These are phyloP conservation scores for Mylabris phalerata DNA, from an alignment of 1,140 invertebrate genomes.

Conservation along the genomic window DNA sequence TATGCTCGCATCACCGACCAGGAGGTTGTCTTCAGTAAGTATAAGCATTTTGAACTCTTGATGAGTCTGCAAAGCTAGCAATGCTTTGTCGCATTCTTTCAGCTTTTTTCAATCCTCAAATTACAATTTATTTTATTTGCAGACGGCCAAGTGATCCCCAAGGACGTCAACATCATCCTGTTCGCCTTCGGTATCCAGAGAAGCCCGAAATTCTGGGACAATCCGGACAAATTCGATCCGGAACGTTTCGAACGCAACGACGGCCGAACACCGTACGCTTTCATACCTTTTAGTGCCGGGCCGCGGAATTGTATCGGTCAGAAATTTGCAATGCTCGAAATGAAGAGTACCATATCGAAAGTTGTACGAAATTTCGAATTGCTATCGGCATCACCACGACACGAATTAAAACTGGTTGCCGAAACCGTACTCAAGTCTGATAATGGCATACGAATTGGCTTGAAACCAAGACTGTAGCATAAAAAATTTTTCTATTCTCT, in stretches of 20 bases:
- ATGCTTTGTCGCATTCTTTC: too few species aligned
- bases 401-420: conserved; percentile 9
- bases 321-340: conserved; percentile 44
- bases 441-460: conserved; percentile 18
- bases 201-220: conserved; percentile 47
- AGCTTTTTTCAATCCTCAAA: too few species aligned
- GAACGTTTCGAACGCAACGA: conserved; percentile 54
- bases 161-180: not conserved
- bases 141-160: not conserved
- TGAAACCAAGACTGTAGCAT: not conserved
- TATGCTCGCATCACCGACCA: conserved; percentile 55
- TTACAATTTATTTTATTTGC: not conserved
- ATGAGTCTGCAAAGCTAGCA: too few species aligned
- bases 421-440: conserved; percentile 29
- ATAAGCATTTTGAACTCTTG: not conserved
- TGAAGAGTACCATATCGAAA: conserved; percentile 43
- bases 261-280: conserved; percentile 56
- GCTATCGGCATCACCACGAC: conserved; percentile 15
- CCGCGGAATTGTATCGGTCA: conserved; percentile 56
- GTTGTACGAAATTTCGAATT: conserved; percentile 35
- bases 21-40: conserved; percentile 51
- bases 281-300: conserved; percentile 38
- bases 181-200: not conserved
- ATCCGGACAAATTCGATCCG: conserved; percentile 60
- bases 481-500: not conserved